Percentiles rank a stretch among this genome's conserved stretches.
Conservation (phyloP, 2,888 invertebrate genomes). For the Schizotus pectinicornis region DNA sequence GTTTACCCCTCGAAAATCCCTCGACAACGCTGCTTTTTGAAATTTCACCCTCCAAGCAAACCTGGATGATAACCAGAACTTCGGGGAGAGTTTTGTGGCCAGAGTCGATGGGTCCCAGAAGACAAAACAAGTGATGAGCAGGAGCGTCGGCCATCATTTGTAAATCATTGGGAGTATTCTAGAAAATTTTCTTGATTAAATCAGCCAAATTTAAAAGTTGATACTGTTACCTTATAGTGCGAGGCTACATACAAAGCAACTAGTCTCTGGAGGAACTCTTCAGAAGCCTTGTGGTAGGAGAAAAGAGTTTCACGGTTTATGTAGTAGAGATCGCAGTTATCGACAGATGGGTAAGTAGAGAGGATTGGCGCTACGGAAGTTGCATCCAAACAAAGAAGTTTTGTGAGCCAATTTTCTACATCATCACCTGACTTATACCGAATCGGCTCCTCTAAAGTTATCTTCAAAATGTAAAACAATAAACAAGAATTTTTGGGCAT, state of each 20-base stretch:
- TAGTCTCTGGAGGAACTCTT: constrained; percentile 88
- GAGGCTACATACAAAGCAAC: constrained; percentile 96
- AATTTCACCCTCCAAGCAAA: constrained; percentile 77
- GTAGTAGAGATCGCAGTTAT: constrained; percentile 86
- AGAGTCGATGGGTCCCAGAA: constrained; percentile 84
- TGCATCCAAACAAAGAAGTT: constrained; percentile 89
- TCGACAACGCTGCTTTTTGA: constrained; percentile 75
- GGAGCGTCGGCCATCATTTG: constrained; percentile 99
- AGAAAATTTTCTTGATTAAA: constrained; percentile 32
- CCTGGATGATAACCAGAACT: constrained; percentile 90
- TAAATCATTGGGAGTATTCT: constrained; percentile 97
- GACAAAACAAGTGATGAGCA: constrained; percentile 94
- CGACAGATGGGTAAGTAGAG: constrained; percentile 88
- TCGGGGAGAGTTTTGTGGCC: constrained; percentile 81
- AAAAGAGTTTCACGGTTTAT: constrained; percentile 93
- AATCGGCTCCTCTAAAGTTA: constrained; percentile 85
- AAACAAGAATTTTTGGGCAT: too few relatives aligned
- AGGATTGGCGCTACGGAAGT: constrained; percentile 69
- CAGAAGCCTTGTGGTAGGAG: constrained; percentile 93
- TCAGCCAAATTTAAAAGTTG: too few relatives aligned
- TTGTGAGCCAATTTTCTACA: constrained; percentile 90
- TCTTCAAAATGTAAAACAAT: not conserved
- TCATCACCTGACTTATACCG: constrained; percentile 86
- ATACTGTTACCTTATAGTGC: constrained; percentile 83
- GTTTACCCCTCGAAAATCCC: constrained; percentile 83